These are phyloP conservation scores for Blastobasis lacticolella DNA, from an alignment of 2,888 invertebrate genomes.

Conservation along the genomic window DNA sequence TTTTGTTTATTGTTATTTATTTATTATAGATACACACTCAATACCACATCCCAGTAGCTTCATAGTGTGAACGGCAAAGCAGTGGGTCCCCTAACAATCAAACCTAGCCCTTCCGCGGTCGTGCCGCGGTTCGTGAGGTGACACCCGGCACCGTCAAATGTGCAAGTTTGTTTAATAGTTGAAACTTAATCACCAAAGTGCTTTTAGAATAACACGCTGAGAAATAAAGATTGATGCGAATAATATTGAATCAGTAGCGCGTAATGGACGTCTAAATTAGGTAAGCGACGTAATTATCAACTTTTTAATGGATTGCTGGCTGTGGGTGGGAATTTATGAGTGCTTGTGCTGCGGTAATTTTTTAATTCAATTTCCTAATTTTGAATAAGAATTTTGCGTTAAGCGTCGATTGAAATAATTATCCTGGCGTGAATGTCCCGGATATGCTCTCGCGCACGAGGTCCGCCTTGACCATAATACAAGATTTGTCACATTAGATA, in stretches of 20 bases:
- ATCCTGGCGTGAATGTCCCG: too few relatives aligned
- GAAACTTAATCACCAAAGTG: conserved; percentile 26
- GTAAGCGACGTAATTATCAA: neutral
- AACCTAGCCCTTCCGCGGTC: conserved; percentile 29
- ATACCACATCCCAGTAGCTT: too few relatives aligned
- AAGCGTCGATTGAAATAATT: too few relatives aligned
- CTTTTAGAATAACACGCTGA: conserved; percentile 27
- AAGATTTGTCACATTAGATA: too few relatives aligned
- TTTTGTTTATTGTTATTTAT: too few relatives aligned
- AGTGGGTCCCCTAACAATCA: conserved; percentile 26
- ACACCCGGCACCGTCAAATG: conserved; percentile 24
- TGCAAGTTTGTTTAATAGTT: conserved; percentile 39
- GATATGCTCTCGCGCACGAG: too few relatives aligned
- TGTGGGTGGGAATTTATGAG: neutral
- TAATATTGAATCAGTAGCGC: conserved; percentile 14
- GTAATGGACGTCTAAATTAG: neutral
- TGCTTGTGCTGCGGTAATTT: neutral
- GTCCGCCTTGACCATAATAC: too few relatives aligned
- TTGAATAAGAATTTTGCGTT: too few relatives aligned
- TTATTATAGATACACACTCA: too few relatives aligned
- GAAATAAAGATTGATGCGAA: conserved; percentile 38
- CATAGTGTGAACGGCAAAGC: conserved; percentile 2
- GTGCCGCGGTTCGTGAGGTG: conserved; percentile 13
- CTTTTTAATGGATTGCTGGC: neutral
- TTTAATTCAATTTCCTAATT: too few relatives aligned